A percentile compares a stretch with the other conserved stretches of the same genome.
These are phyloP conservation scores for Cherax destructor DNA, from an alignment of 1,140 invertebrate species.

Conservation along the genomic window DNA sequence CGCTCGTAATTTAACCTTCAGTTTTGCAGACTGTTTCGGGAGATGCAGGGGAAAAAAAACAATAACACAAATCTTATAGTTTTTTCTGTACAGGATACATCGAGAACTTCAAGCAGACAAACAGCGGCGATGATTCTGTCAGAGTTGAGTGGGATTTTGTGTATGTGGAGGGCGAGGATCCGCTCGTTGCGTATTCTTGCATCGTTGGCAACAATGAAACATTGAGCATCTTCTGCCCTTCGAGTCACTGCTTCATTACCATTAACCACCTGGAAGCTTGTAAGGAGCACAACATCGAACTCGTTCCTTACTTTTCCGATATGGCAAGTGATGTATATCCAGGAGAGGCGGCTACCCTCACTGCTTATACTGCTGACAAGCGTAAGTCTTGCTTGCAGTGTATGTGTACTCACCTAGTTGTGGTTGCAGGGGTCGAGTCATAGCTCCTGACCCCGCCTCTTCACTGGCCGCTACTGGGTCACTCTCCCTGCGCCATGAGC, in stretches of 20 bases:
- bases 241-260: neutral
- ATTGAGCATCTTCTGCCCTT: neutral
- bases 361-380: constrained; percentile 13
- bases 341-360: neutral
- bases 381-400: neutral
- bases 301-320: constrained; percentile 23
- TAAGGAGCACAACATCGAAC: constrained; percentile 16
- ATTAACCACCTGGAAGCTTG: constrained; percentile 31
- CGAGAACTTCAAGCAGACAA: neutral
- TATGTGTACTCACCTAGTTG: too few relatives aligned
- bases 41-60: too few relatives aligned
- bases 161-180: neutral
- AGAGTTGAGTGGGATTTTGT: constrained; percentile 21
- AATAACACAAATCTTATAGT: too few relatives aligned
- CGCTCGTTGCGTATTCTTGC: constrained; percentile 22
- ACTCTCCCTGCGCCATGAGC: too few relatives aligned
- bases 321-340: neutral
- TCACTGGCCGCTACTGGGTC: too few relatives aligned
- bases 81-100: constrained; percentile 11
- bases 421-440: too few relatives aligned
- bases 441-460: too few relatives aligned
- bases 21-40: too few relatives aligned
- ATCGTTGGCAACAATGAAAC: neutral
- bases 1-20: too few relatives aligned
- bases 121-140: constrained; percentile 4